Evolutionary conservation across 2,113 vertebrate species (phyloP).

Genomic region (Planiliza haematocheilus): DNA sequence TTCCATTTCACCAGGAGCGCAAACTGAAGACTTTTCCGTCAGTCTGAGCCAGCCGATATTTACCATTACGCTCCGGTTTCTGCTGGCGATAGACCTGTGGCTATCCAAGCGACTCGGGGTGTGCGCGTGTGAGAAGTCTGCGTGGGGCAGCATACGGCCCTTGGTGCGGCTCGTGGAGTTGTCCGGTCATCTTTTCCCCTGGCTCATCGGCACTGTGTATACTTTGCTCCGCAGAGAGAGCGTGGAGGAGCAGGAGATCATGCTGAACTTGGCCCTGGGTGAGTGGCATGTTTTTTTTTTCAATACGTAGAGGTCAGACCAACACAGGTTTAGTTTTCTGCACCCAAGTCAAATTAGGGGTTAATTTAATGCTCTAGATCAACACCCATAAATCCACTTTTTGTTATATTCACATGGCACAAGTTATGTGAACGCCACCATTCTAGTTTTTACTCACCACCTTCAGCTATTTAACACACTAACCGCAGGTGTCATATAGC

Average conservation of each 20-base stretch:
- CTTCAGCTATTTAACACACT: background rate
- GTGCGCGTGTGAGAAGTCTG: slow-evolving; percentile 88
- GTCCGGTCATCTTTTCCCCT: slow-evolving; percentile 90
- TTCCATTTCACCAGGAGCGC: slow-evolving; percentile 56
- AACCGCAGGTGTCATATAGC: background rate
- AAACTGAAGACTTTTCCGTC: slow-evolving; percentile 86
- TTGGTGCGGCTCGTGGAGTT: slow-evolving; percentile 91
- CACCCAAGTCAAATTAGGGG: no score
- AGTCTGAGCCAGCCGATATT: slow-evolving; percentile 90
- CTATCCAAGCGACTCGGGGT: slow-evolving; percentile 91
- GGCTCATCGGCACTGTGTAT: slow-evolving; percentile 88
- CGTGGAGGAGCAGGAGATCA: slow-evolving; percentile 86
- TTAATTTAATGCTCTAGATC: no score
- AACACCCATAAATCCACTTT: no score
- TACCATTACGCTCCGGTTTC: slow-evolving; percentile 88
- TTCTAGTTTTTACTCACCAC: background rate
- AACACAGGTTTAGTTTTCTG: no score
- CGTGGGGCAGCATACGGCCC: slow-evolving; percentile 89
- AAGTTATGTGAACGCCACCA: background rate
- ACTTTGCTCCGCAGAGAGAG: slow-evolving; percentile 86
- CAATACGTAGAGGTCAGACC: no score
- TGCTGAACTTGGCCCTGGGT: slow-evolving; percentile 91
- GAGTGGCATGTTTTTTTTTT: slow-evolving; percentile 40
- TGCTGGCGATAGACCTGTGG: slow-evolving; percentile 92
- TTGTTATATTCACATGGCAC: no score